Evolutionary conservation across 2,113 vertebrate species (phyloP), one percentile per base, ranked within the genome.

Genomic region (Talpa occidentalis): DNA sequence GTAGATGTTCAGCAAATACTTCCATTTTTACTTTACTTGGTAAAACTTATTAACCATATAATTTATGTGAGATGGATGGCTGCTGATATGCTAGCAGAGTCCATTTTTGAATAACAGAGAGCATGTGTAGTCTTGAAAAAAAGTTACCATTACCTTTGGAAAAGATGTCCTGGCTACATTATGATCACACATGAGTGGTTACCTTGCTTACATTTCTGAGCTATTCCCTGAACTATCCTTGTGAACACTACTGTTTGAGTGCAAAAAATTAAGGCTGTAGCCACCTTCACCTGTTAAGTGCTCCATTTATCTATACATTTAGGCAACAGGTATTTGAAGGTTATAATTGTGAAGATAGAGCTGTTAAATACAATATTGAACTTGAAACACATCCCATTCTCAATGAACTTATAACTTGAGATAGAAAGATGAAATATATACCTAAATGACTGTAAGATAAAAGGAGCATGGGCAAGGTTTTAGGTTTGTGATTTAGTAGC

Each of bases 1-100:
- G 70, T 93, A 90, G 74, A 59, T 96, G 78, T 47, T 93, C 40
- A 83, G 49, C 86, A 88, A 88, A 79, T 30, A 44, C 47, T 96
- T 94, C 7, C 12, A 1, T 60, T 93, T 95, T 35, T 69, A 26
- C 67, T 94, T 79, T 67, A 26, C 40, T 5, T 77, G 26, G 19
- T 69, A 66, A 67, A 67, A 60, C 7, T 88, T 80, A 40, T n/a
- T 59, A 72, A 12, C 40, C 40, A 10, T 72, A 42, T 72, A 26
- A 56, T 56, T 22, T 56, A 56, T 54, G 11, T 66, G 21, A 74
- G 32, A 76, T 10, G 59, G 42, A 73, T 47, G 60, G 77, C 42
- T 88, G 28, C 7, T 64, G 42, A 56, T 37, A 74, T 72, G 19
- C 37, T 81, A n/a, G 37, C 22, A 73, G n/a, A 66, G n/a, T 44